These are phyloP conservation scores for Mesitornis unicolor DNA, from an alignment of 2,113 vertebrate species.

Conservation along the genomic window DNA sequence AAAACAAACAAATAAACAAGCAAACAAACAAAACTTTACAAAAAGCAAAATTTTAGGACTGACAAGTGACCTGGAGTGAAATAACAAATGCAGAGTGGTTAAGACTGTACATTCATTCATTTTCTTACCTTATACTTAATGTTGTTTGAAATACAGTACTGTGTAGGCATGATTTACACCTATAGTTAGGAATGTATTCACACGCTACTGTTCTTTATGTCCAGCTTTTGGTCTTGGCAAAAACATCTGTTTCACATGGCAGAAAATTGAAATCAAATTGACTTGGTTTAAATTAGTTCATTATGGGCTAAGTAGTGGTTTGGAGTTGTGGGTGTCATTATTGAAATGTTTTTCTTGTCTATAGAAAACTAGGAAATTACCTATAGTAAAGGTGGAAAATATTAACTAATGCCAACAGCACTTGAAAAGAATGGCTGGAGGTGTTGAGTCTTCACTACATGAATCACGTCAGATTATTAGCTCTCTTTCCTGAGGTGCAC, in stretches of 20 bases:
- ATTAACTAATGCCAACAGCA: conserved; percentile 24
- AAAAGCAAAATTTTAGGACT: neutral
- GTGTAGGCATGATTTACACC: neutral
- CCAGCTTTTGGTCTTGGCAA: neutral
- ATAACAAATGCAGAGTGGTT: neutral
- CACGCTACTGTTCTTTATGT: conserved; percentile 37
- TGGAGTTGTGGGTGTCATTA: conserved; percentile 47
- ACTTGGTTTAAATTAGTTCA: conserved; percentile 62
- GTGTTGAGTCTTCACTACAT: conserved; percentile 15
- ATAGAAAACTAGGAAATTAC: conserved; percentile 46
- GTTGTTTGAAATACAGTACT: neutral
- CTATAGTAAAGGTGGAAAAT: conserved; percentile 55
- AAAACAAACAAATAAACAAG: neutral
- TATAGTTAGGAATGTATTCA: neutral
- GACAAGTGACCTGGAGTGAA: neutral
- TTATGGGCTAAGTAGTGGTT: conserved; percentile 64
- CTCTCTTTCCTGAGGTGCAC: neutral
- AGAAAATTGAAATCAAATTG: conserved; percentile 33
- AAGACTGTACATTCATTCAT: neutral
- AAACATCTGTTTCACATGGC: neutral
- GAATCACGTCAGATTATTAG: conserved; percentile 35
- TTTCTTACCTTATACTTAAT: neutral
- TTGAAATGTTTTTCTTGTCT: conserved; percentile 57
- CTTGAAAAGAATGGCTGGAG: conserved; percentile 46
- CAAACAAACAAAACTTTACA: neutral